Conservation (phyloP, 1,140 invertebrate genomes). For the Nasonia vitripennis region DNA sequence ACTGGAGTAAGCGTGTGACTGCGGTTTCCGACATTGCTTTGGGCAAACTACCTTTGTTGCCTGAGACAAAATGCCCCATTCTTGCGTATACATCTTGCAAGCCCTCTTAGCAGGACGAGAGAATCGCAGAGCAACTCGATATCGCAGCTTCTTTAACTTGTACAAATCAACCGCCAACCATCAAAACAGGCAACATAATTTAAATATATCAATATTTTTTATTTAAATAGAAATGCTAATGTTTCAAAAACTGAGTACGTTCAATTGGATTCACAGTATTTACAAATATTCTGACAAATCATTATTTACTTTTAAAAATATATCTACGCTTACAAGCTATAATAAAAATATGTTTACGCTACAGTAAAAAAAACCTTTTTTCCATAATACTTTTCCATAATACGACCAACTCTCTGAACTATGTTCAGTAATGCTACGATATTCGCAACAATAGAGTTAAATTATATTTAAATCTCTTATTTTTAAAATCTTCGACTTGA, state of each 20-base stretch:
- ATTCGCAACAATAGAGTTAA: no score
- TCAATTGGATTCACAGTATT: neutral
- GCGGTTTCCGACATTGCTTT: neutral
- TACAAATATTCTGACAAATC: no score
- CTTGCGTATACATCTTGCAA: neutral
- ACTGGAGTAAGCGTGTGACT: neutral
- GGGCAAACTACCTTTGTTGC: neutral
- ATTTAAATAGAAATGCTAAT: neutral
- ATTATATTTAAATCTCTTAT: no score
- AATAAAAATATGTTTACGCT: no score
- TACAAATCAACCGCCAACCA: slow-evolving; percentile 9
- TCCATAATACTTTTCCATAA: no score
- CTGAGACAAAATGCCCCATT: slow-evolving; percentile 13
- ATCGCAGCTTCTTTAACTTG: neutral
- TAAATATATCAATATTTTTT: no score
- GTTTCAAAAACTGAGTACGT: neutral
- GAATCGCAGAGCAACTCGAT: slow-evolving; percentile 15
- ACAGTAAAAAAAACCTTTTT: no score
- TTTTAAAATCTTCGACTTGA: no score
- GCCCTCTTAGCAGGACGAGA: neutral
- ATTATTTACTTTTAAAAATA: no score
- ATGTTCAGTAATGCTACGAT: no score
- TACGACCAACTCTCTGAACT: no score
- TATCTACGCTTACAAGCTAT: no score
- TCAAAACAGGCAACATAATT: slow-evolving; percentile 36